Evolutionary conservation across 2,797 vertebrate species (phyloP), one percentile per base, ranked within the genome.

Genomic region (Trachurus trachurus): DNA sequence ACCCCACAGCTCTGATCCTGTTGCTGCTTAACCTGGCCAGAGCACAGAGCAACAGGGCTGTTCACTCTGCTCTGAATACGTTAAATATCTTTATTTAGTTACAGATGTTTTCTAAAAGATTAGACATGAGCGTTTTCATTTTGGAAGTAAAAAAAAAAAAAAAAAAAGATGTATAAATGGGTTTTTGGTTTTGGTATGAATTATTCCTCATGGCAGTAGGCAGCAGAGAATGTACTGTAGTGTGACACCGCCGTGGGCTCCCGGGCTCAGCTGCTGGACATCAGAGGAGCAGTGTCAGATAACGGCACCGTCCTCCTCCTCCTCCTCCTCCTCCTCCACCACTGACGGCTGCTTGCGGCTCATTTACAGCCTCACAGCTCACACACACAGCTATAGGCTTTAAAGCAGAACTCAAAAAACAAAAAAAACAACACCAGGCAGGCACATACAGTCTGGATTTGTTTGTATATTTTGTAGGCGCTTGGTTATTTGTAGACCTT

Each of bases 281-380:
- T 88, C 83, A 88, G 89, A 92, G 89, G 29, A 88, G 80, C 72
- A 69, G 91, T 93, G 86, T 93, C 90, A 80, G 71, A 91, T 93
- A 82, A 74, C 90, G 72, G 79, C 86, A 54, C 63, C 45, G 21
- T 22, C 52, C 71, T n/a, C n/a, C n/a, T n/a, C n/a, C n/a, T n/a
- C n/a, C 6, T 34, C 31, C 31, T 22, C 2, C 52, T 31, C 61
- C 58, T 70, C 37, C 66, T 75, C 74, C 62, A 19, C 7, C 22
- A 22, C 22, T 44, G 66, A 58, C 22, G 52, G 63, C 80, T 26
- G 80, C 73, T 73, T 19, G 53, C 52, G 39, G 76, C 71, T 86
- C 68, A 70, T 84, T 84, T 88, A 79, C 74, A 87, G 71, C 78
- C 80, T 69, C 59, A 31, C 64, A 61, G 49, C 34, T 37, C 34